A percentile compares a stretch with the other conserved stretches of the same genome.
Conservation (phyloP, 2,888 invertebrate species). For the Agapostemon virescens region DNA sequence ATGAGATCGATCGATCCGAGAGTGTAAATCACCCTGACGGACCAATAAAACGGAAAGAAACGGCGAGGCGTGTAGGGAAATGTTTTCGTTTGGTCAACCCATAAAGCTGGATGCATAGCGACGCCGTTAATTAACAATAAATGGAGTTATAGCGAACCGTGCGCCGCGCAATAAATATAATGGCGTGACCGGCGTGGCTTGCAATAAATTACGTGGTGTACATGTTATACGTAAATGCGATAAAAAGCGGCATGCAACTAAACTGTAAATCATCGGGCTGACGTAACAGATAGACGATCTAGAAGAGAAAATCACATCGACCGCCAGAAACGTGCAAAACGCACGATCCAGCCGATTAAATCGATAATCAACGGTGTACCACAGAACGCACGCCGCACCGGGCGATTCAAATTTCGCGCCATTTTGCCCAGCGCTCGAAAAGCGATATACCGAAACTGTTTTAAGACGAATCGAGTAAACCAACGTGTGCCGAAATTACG, state of each 20-base stretch:
- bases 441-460: too few relatives aligned
- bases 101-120: background rate
- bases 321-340: background rate
- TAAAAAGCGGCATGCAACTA: background rate
- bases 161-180: slow-evolving; percentile 21
- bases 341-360: slow-evolving; percentile 22
- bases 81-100: background rate
- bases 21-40: background rate
- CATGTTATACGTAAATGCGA: slow-evolving; percentile 1
- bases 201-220: slow-evolving; percentile 11
- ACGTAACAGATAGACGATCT: background rate
- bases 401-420: slow-evolving; percentile 17
- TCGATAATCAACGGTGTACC: slow-evolving; percentile 20
- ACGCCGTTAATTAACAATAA: slow-evolving; percentile 19
- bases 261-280: slow-evolving; percentile 20
- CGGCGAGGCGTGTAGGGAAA: background rate
- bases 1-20: background rate
- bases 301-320: slow-evolving; percentile 9
- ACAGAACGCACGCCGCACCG: background rate
- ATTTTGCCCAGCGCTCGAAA: background rate
- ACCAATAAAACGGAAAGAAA: background rate
- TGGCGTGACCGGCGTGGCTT: slow-evolving; percentile 12
- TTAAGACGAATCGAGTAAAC: background rate
- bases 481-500: background rate
- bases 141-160: slow-evolving; percentile 4